Evolutionary conservation across 1,140 invertebrate genomes (phyloP).

Genomic region (Artemia franciscana): DNA sequence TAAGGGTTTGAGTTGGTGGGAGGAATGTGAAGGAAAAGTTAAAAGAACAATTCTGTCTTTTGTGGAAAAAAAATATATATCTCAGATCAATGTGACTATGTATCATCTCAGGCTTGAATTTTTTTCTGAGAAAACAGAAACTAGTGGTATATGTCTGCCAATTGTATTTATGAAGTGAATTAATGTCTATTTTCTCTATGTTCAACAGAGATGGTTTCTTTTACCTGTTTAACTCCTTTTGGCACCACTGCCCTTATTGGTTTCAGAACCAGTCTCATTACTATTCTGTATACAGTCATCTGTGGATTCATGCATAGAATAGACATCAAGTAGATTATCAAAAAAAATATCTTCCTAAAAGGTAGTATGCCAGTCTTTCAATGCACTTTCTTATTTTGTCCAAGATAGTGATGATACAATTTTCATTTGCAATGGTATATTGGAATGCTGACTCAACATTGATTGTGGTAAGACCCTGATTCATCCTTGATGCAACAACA

Average conservation of each 20-base stretch:
- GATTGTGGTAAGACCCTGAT: too few relatives aligned
- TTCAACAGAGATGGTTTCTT: too few relatives aligned
- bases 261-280: slow-evolving; percentile 21
- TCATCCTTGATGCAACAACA: too few relatives aligned
- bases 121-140: slow-evolving; percentile 22
- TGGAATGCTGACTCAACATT: too few relatives aligned
- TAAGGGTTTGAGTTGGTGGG: too few relatives aligned
- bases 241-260: slow-evolving; percentile 17
- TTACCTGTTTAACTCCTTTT: slow-evolving; percentile 17
- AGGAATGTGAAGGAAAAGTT: slow-evolving; percentile 17
- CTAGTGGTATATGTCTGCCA: slow-evolving; percentile 19
- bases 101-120: too few relatives aligned
- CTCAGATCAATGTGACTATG: slow-evolving; percentile 12
- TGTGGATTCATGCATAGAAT: slow-evolving; percentile 12
- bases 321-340: slow-evolving; percentile 12
- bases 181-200: too few relatives aligned
- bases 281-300: slow-evolving; percentile 18
- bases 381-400: too few relatives aligned
- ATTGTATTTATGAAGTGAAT: slow-evolving; percentile 18
- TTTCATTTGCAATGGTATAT: too few relatives aligned
- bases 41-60: slow-evolving; percentile 32
- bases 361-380: too few relatives aligned
- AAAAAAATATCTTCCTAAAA: too few relatives aligned
- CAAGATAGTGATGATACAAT: too few relatives aligned
- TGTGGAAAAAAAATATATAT: slow-evolving; percentile 8